These are phyloP conservation scores for Melanotaenia parkinsoni DNA, from an alignment of 2,797 vertebrate species.

Conservation along the genomic window DNA sequence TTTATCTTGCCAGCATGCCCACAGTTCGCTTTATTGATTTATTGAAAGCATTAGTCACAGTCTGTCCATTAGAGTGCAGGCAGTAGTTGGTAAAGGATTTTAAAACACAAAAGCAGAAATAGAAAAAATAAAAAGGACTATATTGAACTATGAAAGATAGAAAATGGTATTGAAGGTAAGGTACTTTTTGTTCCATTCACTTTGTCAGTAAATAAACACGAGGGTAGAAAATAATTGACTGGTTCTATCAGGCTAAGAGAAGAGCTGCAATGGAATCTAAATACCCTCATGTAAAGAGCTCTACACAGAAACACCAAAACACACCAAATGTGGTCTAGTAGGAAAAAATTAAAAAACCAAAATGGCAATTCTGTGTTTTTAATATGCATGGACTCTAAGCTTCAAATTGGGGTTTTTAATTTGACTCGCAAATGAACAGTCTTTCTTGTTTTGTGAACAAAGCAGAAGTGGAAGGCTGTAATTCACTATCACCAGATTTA, in stretches of 20 bases:
- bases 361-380: slow-evolving; percentile 28
- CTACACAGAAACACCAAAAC: slow-evolving; percentile 16
- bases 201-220: slow-evolving; percentile 28
- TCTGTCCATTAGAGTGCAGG: slow-evolving; percentile 41
- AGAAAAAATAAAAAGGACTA: slow-evolving; percentile 12
- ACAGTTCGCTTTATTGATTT: slow-evolving; percentile 63
- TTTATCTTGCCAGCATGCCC: slow-evolving; percentile 41
- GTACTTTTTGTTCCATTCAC: slow-evolving; percentile 13
- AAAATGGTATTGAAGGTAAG: slow-evolving; percentile 25
- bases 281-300: slow-evolving; percentile 26
- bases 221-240: slow-evolving; percentile 39
- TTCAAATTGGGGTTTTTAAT: slow-evolving; percentile 34
- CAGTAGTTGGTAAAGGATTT: slow-evolving; percentile 20
- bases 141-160: slow-evolving; percentile 43
- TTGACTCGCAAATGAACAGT: slow-evolving; percentile 31
- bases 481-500: slow-evolving; percentile 26
- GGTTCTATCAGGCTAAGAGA: slow-evolving; percentile 27
- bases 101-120: slow-evolving; percentile 14
- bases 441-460: slow-evolving; percentile 15
- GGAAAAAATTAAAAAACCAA: slow-evolving; percentile 26
- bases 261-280: slow-evolving; percentile 14
- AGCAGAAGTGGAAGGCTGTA: slow-evolving; percentile 10
- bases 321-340: slow-evolving; percentile 22
- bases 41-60: slow-evolving; percentile 59
- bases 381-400: slow-evolving; percentile 17